A percentile compares a stretch with the other conserved stretches of the same genome.
These are phyloP conservation scores for Aethina tumida DNA, from an alignment of 1,140 invertebrate species.

Conservation along the genomic window DNA sequence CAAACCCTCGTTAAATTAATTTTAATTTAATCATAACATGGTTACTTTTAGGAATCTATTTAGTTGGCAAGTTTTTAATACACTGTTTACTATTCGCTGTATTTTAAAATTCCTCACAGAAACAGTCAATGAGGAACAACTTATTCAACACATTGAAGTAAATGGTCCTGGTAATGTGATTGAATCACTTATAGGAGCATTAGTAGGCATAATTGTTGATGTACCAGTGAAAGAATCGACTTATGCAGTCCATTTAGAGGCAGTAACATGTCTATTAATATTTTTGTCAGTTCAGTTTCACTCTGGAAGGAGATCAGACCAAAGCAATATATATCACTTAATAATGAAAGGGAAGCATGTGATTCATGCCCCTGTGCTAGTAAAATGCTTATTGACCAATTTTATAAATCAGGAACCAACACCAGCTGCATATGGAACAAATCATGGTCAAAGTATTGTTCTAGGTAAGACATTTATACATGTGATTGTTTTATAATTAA, in stretches of 20 bases:
- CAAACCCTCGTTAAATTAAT: constrained; percentile 1
- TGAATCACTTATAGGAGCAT: constrained; percentile 54
- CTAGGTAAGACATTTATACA: constrained; percentile 64
- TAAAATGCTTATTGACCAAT: constrained; percentile 68
- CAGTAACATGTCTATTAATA: constrained; percentile 76
- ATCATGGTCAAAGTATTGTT: constrained; percentile 66
- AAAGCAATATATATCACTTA: constrained; percentile 49
- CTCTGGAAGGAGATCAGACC: constrained; percentile 53
- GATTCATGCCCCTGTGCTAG: constrained; percentile 60
- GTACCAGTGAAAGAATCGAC: constrained; percentile 76
- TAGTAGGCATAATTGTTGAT: constrained; percentile 68
- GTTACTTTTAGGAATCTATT: constrained; percentile 68
- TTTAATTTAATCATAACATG: constrained; percentile 10
- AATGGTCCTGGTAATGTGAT: constrained; percentile 30
- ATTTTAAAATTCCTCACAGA: constrained; percentile 84
- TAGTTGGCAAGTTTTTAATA: constrained; percentile 92
- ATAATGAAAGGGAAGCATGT: constrained; percentile 64
- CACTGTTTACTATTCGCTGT: constrained; percentile 80
- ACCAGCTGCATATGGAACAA: constrained; percentile 52
- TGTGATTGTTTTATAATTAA: too few relatives aligned
- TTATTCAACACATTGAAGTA: constrained; percentile 61
- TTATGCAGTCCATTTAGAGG: constrained; percentile 79
- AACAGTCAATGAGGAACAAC: constrained; percentile 61
- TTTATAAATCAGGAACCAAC: constrained; percentile 66
- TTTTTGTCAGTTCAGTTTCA: constrained; percentile 85